phyloP scores from a whole-genome alignment of 1,140 invertebrate species.

The Penaeus vannamei region DNA sequence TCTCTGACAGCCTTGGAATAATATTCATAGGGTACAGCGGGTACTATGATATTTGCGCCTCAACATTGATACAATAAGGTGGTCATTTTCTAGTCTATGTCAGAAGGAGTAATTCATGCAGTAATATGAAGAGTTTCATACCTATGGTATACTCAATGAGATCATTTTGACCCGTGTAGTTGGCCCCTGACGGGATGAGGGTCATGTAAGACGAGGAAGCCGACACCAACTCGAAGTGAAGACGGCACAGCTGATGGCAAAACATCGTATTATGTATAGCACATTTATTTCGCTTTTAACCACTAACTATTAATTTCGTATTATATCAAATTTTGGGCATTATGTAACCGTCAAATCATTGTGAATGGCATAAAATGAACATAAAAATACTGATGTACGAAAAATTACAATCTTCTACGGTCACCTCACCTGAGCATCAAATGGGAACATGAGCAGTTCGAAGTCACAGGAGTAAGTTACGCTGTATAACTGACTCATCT shows the following conservation, averaged over 20 bases:
- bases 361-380: neutral
- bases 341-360: too few species aligned
- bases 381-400: neutral
- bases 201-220: conserved; percentile 41
- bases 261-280: neutral
- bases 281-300: neutral
- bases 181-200: conserved; percentile 7
- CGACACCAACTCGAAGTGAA: conserved; percentile 35
- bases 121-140: neutral
- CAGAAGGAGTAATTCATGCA: neutral
- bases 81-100: neutral
- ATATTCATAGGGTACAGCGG: too few species aligned
- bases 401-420: neutral
- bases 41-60: neutral
- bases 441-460: conserved; percentile 58
- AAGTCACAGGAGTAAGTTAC: conserved; percentile 55
- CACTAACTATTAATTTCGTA: too few species aligned
- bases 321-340: too few species aligned
- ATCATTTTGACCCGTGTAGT: conserved; percentile 36
- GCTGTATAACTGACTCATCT: conserved; percentile 52
- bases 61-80: neutral
- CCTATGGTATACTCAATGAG: conserved; percentile 52
- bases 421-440: conserved; percentile 46
- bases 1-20: too few species aligned
- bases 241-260: conserved; percentile 25